Percentiles rank a stretch among this genome's conserved stretches.
Conservation (phyloP, 1,140 invertebrate genomes). For the Lepidotrigona ventralis region DNA sequence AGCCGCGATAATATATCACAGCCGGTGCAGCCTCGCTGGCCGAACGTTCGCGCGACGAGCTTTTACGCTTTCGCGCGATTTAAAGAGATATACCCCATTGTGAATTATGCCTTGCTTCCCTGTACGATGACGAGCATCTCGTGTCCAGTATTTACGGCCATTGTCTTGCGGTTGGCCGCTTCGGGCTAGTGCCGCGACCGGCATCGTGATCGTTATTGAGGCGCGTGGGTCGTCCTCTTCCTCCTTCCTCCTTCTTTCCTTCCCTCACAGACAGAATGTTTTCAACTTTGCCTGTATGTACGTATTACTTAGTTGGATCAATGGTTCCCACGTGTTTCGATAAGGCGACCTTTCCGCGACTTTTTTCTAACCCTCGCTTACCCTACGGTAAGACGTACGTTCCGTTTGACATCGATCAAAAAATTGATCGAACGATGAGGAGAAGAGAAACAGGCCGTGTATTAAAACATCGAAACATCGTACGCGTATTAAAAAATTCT, state of each 20-base stretch:
- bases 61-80: conserved; percentile 68
- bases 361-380: conserved; percentile 24
- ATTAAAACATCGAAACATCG: too few species aligned
- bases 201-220: conserved; percentile 66
- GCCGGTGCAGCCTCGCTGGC: conserved; percentile 24
- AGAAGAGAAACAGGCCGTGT: not conserved
- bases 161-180: conserved; percentile 58
- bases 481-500: not conserved
- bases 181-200: conserved; percentile 53
- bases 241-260: conserved; percentile 9
- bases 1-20: conserved; percentile 58
- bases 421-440: not conserved
- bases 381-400: not conserved
- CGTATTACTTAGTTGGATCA: conserved; percentile 40
- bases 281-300: conserved; percentile 35
- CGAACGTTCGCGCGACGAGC: conserved; percentile 48
- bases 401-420: conserved; percentile 5
- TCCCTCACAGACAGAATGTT: conserved; percentile 16
- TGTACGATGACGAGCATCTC: conserved; percentile 66
- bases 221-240: conserved; percentile 65
- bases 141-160: conserved; percentile 67
- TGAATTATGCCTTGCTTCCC: conserved; percentile 66
- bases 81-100: conserved; percentile 66
- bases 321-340: conserved; percentile 48
- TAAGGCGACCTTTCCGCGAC: conserved; percentile 24